phyloP scores from a whole-genome alignment of 2,113 vertebrate species.

The Ceratotherium simum region DNA sequence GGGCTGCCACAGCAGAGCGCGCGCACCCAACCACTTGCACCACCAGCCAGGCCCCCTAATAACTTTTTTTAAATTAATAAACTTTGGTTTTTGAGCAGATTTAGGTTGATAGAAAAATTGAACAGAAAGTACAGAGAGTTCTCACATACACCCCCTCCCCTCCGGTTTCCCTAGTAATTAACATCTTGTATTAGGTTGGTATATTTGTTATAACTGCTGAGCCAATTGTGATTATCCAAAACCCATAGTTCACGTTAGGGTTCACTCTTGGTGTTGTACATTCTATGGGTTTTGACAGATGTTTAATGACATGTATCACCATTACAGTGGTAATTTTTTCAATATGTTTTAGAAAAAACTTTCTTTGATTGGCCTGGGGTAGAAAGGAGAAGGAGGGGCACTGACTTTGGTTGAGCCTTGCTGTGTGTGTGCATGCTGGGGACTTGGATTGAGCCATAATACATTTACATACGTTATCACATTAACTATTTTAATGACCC shows the following conservation, averaged over 20 bases:
- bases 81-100: neutral
- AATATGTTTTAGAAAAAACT: neutral
- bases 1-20: no score
- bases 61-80: neutral
- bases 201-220: neutral
- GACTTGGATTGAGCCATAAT: neutral
- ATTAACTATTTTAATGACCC: neutral
- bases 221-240: neutral
- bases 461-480: neutral
- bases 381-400: neutral
- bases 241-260: neutral
- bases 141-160: neutral
- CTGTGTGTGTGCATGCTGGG: neutral
- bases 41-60: no score
- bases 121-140: neutral
- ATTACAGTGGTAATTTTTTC: neutral
- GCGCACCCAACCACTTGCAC: no score
- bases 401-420: neutral
- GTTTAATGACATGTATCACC: neutral
- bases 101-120: neutral
- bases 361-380: neutral
- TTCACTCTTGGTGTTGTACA: neutral
- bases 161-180: neutral
- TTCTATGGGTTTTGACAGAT: neutral
- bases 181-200: neutral